Conservation (phyloP, 1,140 invertebrate genomes). For the Rhagoletis zephyria region DNA sequence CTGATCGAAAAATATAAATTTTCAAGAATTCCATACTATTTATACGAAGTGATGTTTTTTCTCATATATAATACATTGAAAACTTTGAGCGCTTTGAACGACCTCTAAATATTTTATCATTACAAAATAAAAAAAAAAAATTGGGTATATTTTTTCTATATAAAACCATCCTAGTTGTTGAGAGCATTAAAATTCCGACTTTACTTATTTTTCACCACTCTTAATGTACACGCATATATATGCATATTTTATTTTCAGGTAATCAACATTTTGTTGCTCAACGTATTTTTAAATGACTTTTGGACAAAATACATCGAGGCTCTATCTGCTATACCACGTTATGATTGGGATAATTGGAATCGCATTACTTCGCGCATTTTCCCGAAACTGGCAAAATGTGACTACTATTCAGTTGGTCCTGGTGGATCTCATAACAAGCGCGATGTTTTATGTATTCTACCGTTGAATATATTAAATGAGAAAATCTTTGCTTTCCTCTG, state of each 20-base stretch:
- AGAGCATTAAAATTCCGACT: too few species aligned
- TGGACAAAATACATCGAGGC: conserved; percentile 82
- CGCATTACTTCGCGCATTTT: conserved; percentile 79
- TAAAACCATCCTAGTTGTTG: too few species aligned
- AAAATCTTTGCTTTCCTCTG: conserved; percentile 86
- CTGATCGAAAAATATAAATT: too few species aligned
- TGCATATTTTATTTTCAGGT: conserved; percentile 72
- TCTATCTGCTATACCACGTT: conserved; percentile 74
- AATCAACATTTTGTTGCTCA: conserved; percentile 77
- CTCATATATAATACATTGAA: too few species aligned
- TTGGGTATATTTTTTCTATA: too few species aligned
- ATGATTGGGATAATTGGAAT: conserved; percentile 70
- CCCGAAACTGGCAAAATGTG: conserved; percentile 88
- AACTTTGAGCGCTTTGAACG: too few species aligned
- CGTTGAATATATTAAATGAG: conserved; percentile 85
- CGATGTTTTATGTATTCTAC: conserved; percentile 83
- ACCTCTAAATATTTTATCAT: too few species aligned
- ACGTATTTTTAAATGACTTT: conserved; percentile 83
- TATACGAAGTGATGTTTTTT: too few species aligned
- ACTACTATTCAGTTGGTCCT: conserved; percentile 78
- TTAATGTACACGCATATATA: background rate
- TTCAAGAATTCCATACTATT: too few species aligned
- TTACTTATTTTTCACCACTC: background rate
- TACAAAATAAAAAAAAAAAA: too few species aligned
- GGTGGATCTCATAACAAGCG: conserved; percentile 77